A percentile compares a stretch with the other conserved stretches of the same genome.
These are phyloP conservation scores for Pteropus alecto DNA, from an alignment of 2,113 vertebrate genomes.

Conservation along the genomic window DNA sequence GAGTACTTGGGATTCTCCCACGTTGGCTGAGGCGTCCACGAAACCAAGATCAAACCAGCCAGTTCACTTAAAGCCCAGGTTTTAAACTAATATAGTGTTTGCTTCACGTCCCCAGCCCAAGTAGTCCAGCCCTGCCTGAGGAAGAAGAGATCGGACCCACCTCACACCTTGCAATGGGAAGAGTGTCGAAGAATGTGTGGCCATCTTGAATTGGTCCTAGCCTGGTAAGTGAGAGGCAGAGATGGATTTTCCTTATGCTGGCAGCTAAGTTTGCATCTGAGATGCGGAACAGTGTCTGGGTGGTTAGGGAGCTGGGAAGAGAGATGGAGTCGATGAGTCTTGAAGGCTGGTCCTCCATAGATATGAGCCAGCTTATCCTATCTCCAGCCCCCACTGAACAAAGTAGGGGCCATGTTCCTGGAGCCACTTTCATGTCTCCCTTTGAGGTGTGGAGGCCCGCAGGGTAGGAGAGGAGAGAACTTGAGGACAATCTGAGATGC, in stretches of 20 bases:
- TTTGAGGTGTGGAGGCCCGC: background rate
- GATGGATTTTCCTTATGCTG: background rate
- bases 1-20: background rate
- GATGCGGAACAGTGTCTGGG: background rate
- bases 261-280: background rate
- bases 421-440: background rate
- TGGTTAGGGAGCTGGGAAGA: background rate
- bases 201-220: background rate
- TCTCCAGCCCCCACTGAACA: no score
- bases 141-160: background rate
- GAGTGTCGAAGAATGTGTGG: no score
- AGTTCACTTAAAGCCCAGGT: background rate
- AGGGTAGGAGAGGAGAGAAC: background rate
- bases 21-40: background rate
- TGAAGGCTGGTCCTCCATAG: no score
- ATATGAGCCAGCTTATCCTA: background rate
- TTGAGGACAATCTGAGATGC: background rate
- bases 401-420: background rate
- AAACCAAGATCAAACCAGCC: background rate
- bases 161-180: accelerated
- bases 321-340: no score
- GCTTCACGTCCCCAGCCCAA: accelerated
- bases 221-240: background rate
- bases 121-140: background rate
- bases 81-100: background rate